Evolutionary conservation across 1,140 invertebrate genomes (phyloP).

Genomic region (Brachionus asplanchnoidis): DNA sequence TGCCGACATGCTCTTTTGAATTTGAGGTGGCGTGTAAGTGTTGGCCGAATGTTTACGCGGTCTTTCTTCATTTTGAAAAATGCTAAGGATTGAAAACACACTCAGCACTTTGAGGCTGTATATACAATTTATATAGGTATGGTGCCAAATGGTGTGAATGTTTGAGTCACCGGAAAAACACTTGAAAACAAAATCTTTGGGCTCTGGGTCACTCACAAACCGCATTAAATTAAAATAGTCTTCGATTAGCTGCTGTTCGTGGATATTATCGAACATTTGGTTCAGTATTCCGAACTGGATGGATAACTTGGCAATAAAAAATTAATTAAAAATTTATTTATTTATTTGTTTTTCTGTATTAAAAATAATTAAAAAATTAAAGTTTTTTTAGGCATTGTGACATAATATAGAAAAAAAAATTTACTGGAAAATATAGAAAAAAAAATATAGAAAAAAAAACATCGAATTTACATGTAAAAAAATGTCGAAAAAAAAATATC

Average conservation of each 20-base stretch:
- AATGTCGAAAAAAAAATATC: no score
- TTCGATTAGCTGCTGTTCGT: neutral
- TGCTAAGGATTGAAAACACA: neutral
- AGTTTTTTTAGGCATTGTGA: no score
- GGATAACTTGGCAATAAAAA: neutral
- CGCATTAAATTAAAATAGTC: neutral
- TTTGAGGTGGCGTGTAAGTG: neutral
- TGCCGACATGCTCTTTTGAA: neutral
- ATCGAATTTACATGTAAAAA: no score
- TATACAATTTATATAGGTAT: constrained; percentile 26
- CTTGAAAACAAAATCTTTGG: constrained; percentile 15
- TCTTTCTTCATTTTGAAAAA: constrained; percentile 17
- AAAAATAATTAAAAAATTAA: no score
- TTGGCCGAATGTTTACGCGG: neutral
- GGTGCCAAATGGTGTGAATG: constrained; percentile 20
- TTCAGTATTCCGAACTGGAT: neutral
- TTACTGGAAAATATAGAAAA: no score
- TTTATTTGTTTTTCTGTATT: no score
- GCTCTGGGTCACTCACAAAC: neutral
- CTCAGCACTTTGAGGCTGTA: constrained; percentile 15
- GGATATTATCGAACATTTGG: constrained; percentile 4
- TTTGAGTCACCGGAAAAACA: neutral
- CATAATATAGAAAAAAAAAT: no score
- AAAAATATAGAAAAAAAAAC: no score
- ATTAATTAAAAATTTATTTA: neutral